Conservation (phyloP, 2,888 invertebrate species). For the Piscicola geometra region DNA sequence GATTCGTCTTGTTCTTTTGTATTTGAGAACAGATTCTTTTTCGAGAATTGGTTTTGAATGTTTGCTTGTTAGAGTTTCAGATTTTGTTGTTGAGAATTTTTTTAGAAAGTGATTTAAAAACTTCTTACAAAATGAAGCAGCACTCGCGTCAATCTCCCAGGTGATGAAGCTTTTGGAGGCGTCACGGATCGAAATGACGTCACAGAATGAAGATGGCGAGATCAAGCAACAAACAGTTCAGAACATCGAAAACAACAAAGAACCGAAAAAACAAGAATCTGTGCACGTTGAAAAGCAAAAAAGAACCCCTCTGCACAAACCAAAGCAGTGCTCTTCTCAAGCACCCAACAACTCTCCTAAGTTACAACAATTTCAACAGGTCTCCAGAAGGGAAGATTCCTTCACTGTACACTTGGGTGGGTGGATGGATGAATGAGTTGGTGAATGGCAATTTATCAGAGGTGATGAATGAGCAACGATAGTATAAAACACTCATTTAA, state of each 20-base stretch:
- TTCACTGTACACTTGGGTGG: conserved; percentile 87
- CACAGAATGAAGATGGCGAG: neutral
- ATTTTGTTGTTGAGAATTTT: too few species aligned
- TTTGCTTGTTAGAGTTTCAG: conserved; percentile 63
- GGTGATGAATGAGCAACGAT: too few species aligned
- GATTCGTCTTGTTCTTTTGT: too few species aligned
- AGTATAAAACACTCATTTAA: too few species aligned
- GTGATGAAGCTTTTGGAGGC: conserved; percentile 7
- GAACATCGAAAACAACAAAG: too few species aligned
- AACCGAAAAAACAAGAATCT: conserved; percentile 6
- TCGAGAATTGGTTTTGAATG: too few species aligned
- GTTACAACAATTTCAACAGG: conserved; percentile 25
- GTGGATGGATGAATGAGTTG: too few species aligned
- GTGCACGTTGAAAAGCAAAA: neutral
- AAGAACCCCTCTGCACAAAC: neutral
- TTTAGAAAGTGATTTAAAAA: too few species aligned
- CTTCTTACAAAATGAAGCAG: neutral
- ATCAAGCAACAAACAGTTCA: neutral
- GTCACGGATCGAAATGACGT: neutral
- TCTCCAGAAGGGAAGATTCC: conserved; percentile 69
- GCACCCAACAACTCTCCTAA: neutral
- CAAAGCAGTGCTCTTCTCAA: neutral
- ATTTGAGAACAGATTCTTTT: too few species aligned
- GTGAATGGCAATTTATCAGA: too few species aligned
- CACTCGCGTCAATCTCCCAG: neutral